Conservation (phyloP, 2,888 invertebrate species). For the Cactoblastis cactorum region DNA sequence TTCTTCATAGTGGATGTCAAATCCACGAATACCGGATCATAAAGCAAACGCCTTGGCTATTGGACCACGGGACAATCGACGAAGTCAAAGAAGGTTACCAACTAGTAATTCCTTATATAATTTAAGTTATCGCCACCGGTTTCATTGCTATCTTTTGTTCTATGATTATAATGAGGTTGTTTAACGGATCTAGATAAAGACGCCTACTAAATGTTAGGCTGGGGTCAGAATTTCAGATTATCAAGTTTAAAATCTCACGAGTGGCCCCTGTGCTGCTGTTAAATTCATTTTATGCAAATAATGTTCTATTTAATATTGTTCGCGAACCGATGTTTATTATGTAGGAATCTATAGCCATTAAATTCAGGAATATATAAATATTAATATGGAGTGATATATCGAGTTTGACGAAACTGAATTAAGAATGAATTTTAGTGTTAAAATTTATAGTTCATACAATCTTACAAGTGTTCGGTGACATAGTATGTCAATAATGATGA, state of each 20-base stretch:
- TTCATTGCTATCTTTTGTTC: constrained; percentile 13
- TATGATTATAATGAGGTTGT: constrained; percentile 14
- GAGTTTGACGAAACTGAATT: no score
- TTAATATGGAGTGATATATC: no score
- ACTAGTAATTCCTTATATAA: not conserved
- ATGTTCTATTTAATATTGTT: constrained; percentile 9
- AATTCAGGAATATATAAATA: not conserved
- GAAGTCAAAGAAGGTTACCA: no score
- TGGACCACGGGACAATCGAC: no score
- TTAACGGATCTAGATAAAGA: constrained; percentile 14
- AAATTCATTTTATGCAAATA: constrained; percentile 14
- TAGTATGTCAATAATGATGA: no score
- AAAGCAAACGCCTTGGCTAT: no score
- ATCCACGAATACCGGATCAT: no score
- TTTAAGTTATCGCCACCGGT: not conserved
- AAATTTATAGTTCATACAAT: no score
- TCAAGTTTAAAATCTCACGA: constrained; percentile 13
- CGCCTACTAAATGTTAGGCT: constrained; percentile 13
- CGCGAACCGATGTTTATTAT: not conserved
- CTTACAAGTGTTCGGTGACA: no score
- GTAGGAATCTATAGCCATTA: not conserved
- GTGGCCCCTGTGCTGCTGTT: constrained; percentile 10
- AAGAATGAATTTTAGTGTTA: no score
- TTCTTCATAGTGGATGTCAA: no score
- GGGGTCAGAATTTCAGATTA: constrained; percentile 15